Percentiles rank a stretch among this genome's conserved stretches.
Evolutionary conservation across 1,140 invertebrate genomes (phyloP).

Genomic region (Orchesella cincta): DNA sequence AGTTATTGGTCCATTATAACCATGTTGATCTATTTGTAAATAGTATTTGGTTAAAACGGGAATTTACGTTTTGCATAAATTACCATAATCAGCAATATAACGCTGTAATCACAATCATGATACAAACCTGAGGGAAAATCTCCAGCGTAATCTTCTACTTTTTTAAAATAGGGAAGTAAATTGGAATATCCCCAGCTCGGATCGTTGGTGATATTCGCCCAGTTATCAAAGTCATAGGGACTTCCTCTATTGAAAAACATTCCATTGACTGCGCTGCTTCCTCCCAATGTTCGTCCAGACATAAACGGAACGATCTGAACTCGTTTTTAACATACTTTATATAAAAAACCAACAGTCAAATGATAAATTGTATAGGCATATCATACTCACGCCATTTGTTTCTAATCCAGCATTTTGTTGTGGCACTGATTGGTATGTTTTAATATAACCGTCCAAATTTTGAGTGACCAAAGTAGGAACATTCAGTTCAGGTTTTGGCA

Average conservation of each 20-base stretch:
- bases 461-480: neutral
- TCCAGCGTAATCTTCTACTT: constrained; percentile 71
- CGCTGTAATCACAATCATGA: too few species aligned
- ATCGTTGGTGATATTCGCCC: constrained; percentile 60
- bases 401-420: neutral
- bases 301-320: constrained; percentile 48
- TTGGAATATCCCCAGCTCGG: constrained; percentile 62
- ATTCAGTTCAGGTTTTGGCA: neutral
- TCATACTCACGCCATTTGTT: neutral
- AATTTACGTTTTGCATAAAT: too few species aligned
- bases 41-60: too few species aligned
- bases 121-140: constrained; percentile 61
- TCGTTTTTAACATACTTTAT: neutral
- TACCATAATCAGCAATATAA: too few species aligned
- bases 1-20: constrained; percentile 11
- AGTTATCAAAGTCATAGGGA: constrained; percentile 65
- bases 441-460: neutral
- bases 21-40: constrained; percentile 26
- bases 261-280: constrained; percentile 65
- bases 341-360: neutral
- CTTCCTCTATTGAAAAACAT: constrained; percentile 69
- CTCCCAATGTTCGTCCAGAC: constrained; percentile 61
- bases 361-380: neutral
- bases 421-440: neutral
- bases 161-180: constrained; percentile 79